Percentiles rank a stretch among this genome's conserved stretches.
phyloP scores from a whole-genome alignment of 2,797 vertebrate genomes.

The Uromys caudimaculatus region DNA sequence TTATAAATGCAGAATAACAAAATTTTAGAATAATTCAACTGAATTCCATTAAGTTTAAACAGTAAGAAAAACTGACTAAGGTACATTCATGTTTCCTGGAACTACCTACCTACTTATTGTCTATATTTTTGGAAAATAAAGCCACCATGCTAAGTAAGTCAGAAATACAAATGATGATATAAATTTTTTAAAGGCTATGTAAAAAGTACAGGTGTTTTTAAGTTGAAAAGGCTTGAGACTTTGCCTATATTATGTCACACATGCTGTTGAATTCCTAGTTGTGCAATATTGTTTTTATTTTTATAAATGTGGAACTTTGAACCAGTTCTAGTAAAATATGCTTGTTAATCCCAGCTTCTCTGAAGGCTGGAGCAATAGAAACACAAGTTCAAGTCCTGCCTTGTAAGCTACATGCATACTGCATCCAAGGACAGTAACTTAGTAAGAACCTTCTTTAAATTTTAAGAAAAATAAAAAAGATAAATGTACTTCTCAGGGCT shows the following conservation, averaged over 20 bases:
- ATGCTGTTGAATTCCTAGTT: conserved; percentile 37
- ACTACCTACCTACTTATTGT: background rate
- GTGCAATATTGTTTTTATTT: background rate
- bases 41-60: conserved; percentile 43
- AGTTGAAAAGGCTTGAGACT: background rate
- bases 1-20: background rate
- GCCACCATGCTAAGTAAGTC: background rate
- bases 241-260: conserved; percentile 29
- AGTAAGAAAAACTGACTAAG: background rate
- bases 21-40: background rate
- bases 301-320: background rate
- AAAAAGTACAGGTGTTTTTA: background rate
- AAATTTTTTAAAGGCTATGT: background rate
- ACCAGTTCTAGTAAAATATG: background rate
- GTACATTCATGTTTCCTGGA: background rate
- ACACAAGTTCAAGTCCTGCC: background rate
- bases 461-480: background rate
- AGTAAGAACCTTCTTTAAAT: background rate
- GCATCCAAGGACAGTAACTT: background rate
- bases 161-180: conserved; percentile 13
- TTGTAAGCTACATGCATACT: background rate
- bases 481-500: background rate
- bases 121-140: background rate
- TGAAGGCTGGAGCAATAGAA: background rate
- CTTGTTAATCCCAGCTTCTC: background rate